These are phyloP conservation scores for Chaetodon auriga DNA, from an alignment of 2,113 vertebrate genomes.

Conservation along the genomic window DNA sequence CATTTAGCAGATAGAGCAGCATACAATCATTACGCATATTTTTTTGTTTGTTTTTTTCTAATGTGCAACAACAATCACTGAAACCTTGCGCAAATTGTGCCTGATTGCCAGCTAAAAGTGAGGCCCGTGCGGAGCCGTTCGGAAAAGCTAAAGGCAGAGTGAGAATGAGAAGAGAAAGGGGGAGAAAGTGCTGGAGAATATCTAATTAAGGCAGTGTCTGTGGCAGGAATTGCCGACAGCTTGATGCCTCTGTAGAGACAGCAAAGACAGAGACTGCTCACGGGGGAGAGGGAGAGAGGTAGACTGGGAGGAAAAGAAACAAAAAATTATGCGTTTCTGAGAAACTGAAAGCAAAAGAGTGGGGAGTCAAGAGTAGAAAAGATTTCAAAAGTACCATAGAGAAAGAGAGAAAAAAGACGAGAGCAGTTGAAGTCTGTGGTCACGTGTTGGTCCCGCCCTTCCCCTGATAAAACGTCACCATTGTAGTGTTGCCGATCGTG, in stretches of 20 bases:
- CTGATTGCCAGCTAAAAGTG: slow-evolving; percentile 67
- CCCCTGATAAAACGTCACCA: slow-evolving; percentile 57
- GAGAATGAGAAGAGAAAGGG: slow-evolving; percentile 33
- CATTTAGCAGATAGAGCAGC: slow-evolving; percentile 79
- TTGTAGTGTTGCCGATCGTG: slow-evolving; percentile 63
- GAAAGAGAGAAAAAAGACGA: slow-evolving; percentile 31
- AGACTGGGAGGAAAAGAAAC: slow-evolving; percentile 3
- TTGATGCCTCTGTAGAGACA: slow-evolving; percentile 49
- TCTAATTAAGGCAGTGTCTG: slow-evolving; percentile 63
- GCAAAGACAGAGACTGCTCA: slow-evolving; percentile 29
- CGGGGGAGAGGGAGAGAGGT: slow-evolving; percentile 30
- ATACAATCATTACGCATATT: slow-evolving; percentile 74
- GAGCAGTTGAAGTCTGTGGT: slow-evolving; percentile 54
- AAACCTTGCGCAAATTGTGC: slow-evolving; percentile 63
- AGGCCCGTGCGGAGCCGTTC: slow-evolving; percentile 48
- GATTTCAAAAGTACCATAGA: slow-evolving; percentile 45
- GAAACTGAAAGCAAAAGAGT: slow-evolving; percentile 31
- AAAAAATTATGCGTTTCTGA: not conserved
- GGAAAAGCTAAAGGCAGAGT: slow-evolving; percentile 62
- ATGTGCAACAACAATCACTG: slow-evolving; percentile 78
- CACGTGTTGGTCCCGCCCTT: slow-evolving; percentile 80
- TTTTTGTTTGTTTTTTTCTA: slow-evolving; percentile 40
- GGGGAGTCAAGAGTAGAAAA: slow-evolving; percentile 24
- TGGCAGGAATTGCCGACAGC: slow-evolving; percentile 57
- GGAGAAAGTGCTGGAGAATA: slow-evolving; percentile 52